phyloP scores from a whole-genome alignment of 2,797 vertebrate species.

The Lutjanus argentimaculatus region DNA sequence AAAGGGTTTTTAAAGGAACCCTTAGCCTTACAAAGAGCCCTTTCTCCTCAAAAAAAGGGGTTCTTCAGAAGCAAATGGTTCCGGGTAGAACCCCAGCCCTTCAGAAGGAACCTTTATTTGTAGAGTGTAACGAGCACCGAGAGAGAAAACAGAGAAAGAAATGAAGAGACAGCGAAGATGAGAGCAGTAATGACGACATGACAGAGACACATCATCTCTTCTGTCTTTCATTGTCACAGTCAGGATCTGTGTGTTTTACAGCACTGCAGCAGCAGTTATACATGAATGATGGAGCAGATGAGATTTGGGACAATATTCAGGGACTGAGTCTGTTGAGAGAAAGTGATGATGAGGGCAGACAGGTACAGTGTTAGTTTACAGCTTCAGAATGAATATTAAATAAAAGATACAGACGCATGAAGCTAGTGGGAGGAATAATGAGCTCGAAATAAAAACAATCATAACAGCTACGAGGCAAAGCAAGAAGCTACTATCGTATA shows the following conservation, averaged over 20 bases:
- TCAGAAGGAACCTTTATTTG: too few species aligned
- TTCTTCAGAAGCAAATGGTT: too few species aligned
- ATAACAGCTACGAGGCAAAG: slow-evolving; percentile 13
- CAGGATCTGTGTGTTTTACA: slow-evolving; percentile 29
- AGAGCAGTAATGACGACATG: slow-evolving; percentile 12
- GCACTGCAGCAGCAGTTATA: slow-evolving; percentile 12
- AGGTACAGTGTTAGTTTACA: slow-evolving; percentile 34
- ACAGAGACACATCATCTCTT: slow-evolving; percentile 15
- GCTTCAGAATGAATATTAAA: slow-evolving; percentile 52
- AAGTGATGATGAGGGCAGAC: slow-evolving; percentile 28
- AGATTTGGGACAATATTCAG: slow-evolving; percentile 17
- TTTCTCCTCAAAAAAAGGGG: too few species aligned
- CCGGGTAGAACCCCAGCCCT: too few species aligned
- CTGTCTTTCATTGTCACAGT: slow-evolving; percentile 24
- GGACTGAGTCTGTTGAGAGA: slow-evolving; percentile 18
- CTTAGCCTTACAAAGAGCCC: too few species aligned
- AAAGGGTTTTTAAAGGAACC: too few species aligned
- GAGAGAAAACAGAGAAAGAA: slow-evolving; percentile 12
- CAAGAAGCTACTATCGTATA: not conserved
- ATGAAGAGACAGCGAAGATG: not conserved
- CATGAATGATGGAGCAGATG: slow-evolving; percentile 28
- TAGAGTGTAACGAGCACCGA: not conserved
- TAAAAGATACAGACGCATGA: slow-evolving; percentile 21
- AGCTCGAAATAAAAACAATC: slow-evolving; percentile 17
- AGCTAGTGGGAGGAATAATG: slow-evolving; percentile 41